Conservation (phyloP, 2,888 invertebrate species). For the Thymelicus lineola region DNA sequence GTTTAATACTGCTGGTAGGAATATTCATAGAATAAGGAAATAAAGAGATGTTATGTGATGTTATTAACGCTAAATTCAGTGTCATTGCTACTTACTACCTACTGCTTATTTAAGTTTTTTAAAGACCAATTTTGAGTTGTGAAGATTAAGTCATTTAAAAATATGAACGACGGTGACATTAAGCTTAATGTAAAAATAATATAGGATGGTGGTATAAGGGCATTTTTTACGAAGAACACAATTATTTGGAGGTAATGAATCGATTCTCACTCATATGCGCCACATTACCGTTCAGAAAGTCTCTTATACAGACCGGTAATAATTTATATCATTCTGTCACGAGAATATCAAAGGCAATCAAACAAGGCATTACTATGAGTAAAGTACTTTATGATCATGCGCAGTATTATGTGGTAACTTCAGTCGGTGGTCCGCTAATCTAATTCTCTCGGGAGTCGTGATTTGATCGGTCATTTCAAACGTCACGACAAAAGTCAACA, state of each 20-base stretch:
- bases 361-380: constrained; percentile 13
- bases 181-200: too few relatives aligned
- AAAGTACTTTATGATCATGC: constrained; percentile 15
- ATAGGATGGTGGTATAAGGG: too few relatives aligned
- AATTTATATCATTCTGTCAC: too few relatives aligned
- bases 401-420: constrained; percentile 43
- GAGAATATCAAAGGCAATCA: background rate
- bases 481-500: constrained; percentile 32
- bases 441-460: constrained; percentile 30
- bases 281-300: too few relatives aligned
- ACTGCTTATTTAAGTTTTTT: too few relatives aligned
- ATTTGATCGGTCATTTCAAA: constrained; percentile 34
- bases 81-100: background rate
- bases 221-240: too few relatives aligned
- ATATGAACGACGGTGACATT: too few relatives aligned
- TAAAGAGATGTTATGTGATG: background rate
- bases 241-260: too few relatives aligned
- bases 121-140: too few relatives aligned
- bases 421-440: constrained; percentile 38
- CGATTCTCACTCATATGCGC: too few relatives aligned
- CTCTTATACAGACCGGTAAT: too few relatives aligned
- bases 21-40: background rate
- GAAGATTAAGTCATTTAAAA: too few relatives aligned
- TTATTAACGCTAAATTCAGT: background rate
- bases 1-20: background rate